A percentile compares a stretch with the other conserved stretches of the same genome.
phyloP scores from a whole-genome alignment of 2,888 invertebrate species.

The Lissonota sp. region DNA sequence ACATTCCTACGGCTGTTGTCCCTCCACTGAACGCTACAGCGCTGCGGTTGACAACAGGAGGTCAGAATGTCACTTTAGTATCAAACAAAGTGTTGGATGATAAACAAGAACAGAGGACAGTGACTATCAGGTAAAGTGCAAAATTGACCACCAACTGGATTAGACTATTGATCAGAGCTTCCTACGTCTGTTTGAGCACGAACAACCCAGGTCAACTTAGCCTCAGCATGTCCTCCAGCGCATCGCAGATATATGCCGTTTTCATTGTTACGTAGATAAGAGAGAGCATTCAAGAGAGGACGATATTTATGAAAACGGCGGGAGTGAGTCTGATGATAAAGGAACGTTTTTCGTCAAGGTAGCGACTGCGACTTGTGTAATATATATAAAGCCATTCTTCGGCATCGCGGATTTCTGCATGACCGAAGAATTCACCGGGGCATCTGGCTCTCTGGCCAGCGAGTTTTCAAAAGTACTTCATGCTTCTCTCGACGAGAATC shows the following conservation, averaged over 20 bases:
- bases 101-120: no score
- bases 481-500: slow-evolving; percentile 20
- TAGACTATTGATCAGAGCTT: no score
- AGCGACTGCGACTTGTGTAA: background rate
- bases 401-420: slow-evolving; percentile 25
- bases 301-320: background rate
- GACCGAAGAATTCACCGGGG: slow-evolving; percentile 23
- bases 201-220: no score
- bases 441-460: background rate
- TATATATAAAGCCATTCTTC: background rate
- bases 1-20: background rate
- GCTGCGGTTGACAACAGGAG: slow-evolving; percentile 1
- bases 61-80: slow-evolving; percentile 13
- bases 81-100: slow-evolving; percentile 1
- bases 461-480: slow-evolving; percentile 37
- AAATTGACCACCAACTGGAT: no score
- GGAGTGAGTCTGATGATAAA: background rate
- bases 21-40: background rate
- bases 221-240: no score
- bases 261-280: no score
- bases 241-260: no score
- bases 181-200: no score
- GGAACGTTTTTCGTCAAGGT: background rate
- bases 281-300: background rate
- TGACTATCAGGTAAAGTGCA: no score